These are phyloP conservation scores for Aleiodes sp. DNA, from an alignment of 1,140 invertebrate species.

Conservation along the genomic window DNA sequence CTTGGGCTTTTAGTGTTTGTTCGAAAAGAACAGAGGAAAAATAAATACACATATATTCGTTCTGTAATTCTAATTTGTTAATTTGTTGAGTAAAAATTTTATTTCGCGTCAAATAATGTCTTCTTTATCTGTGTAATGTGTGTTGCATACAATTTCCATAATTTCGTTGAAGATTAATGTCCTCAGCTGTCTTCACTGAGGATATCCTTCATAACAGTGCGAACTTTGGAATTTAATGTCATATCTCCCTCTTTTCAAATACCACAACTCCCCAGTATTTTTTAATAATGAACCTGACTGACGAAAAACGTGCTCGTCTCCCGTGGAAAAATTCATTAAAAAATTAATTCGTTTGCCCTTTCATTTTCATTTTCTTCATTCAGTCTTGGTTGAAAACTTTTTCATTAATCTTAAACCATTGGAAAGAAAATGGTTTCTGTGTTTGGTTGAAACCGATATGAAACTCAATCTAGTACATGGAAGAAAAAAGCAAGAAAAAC, in stretches of 20 bases:
- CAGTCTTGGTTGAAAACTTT: too few relatives aligned
- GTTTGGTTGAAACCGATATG: neutral
- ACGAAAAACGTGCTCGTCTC: neutral
- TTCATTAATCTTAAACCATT: neutral
- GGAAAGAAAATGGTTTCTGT: neutral
- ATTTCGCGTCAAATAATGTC: too few relatives aligned
- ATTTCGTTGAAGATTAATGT: slow-evolving; percentile 16
- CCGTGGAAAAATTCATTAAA: neutral
- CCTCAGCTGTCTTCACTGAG: neutral
- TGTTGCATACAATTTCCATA: neutral
- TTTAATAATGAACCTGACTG: neutral
- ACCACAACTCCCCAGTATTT: neutral
- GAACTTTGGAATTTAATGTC: slow-evolving; percentile 1
- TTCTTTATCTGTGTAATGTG: too few relatives aligned
- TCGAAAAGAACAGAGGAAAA: neutral
- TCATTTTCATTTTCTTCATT: neutral
- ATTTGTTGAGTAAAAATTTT: too few relatives aligned
- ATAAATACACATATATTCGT: too few relatives aligned
- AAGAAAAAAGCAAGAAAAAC: neutral
- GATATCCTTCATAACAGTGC: neutral
- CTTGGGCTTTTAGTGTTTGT: neutral
- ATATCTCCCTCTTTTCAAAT: neutral
- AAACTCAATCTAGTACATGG: neutral
- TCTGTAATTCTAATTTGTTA: too few relatives aligned
- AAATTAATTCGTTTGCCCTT: slow-evolving; percentile 1